Base-by-base conservation (phyloP, 2,797 vertebrate genomes). In the Gymnocypris eckloni region DNA sequence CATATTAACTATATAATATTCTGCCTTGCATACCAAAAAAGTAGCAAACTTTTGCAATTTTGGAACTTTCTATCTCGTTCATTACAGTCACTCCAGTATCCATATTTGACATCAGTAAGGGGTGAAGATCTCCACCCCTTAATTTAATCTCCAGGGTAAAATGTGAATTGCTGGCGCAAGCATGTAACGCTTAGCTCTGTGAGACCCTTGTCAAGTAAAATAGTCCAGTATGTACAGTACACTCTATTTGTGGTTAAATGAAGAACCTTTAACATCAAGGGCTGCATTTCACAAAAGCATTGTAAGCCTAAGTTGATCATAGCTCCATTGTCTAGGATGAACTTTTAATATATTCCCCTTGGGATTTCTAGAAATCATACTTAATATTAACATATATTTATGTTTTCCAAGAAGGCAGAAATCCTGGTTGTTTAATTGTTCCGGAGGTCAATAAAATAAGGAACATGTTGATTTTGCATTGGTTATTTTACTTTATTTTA, bases 111-210 rank as follows among this genome's bases (percentile, higher is more conserved):
- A 10, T 79, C 54, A 78, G 76, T 25, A 25, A 61, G 41, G 76
- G 37, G 54, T 79, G 54, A 79, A 61, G 37, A 61, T 79, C 22
- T 59, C 54, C 22, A 8, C 54, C 54, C 54, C 39, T 79, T 59
- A 9, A 79, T 79, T 79, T 79, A 43, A 79, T 61, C 54, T 43
- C 22, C 37, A 39, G 37, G 54, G 76, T 25, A 41, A 79, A 61
- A 78, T 59, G 37, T 20, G 54, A 79, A 79, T 25, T 61, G 76
- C 54, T 61, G 0, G 37, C 8, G 0, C 54, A 61, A 79, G 76
- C 76, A 79, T 79, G 54, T 79, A 25, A 16, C 22, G 37, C 54
- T 59, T 78, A 59, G 76, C 76, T 78, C 12, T 61, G 5, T 41
- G 22, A 59, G 76, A 59, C 22, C 13, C 5, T 56, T 25, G 54